Evolutionary conservation across 1,140 invertebrate species (phyloP), one percentile per base, ranked within the genome.

Genomic region (Teleogryllus occipitalis): DNA sequence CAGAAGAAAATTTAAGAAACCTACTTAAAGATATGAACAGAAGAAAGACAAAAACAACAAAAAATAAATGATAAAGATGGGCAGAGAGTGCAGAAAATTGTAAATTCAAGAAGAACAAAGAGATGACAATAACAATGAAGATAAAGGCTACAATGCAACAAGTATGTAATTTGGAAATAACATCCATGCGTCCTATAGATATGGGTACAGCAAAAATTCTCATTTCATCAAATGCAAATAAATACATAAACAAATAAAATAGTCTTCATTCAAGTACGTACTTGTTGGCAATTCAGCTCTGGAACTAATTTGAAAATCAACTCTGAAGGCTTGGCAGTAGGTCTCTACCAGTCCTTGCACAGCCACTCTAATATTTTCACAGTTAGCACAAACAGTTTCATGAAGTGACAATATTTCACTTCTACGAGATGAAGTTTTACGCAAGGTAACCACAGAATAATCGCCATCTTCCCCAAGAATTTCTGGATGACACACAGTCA

Each of bases 241-340:
- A 75, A 75, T n/a, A n/a, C n/a, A n/a, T n/a, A 1, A 39, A 39
- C 27, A 39, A 39, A 75, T 10, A 22, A 75, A 75, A 22, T 75
- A 75, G 7, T 10, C 7, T 65, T 22, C 6, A 80, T 65, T 54
- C 21, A 39, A 39, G 27, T 39, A 39, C 27, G 5, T 39, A 80
- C 77, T 79, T 78, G 74, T 76, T 15, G 79, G 81, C 21, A 80
- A 15, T 22, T 81, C 79, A 47, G 79, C 77, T 79, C 78, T 80
- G 21, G 89, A 5, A 92, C 90, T 49, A 90, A 88, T 80, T 91
- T 91, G 88, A 86, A 96, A 96, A 84, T 95, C 92, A n/a, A 96
- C 95, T 75, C 92, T 90, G 84, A 95, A 97, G 5, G 94, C 92
- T 83, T 92, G 90, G 80, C 93, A 94, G 85, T 95, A 96, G 82